Evolutionary conservation across 2,113 vertebrate genomes (phyloP).

Genomic region (Sylvietta virens): DNA sequence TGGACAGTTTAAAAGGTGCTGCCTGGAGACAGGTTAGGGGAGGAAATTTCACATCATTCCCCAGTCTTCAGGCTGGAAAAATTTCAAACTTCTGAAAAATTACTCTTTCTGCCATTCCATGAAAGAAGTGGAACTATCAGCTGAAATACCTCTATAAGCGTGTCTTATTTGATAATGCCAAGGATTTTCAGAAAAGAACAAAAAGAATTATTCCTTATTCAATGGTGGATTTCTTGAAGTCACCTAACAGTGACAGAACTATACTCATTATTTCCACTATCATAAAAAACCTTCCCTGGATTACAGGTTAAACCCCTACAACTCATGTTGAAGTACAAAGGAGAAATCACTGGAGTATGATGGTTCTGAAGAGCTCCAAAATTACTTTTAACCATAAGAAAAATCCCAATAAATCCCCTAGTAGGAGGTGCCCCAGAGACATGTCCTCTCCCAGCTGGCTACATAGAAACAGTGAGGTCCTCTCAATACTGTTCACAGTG

Average conservation of each 20-base stretch:
- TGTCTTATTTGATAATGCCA: background rate
- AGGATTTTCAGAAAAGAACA: background rate
- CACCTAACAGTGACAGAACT: background rate
- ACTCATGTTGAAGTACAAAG: background rate
- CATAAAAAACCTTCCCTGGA: background rate
- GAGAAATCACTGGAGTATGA: background rate
- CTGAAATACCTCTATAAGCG: background rate
- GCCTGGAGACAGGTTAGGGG: background rate
- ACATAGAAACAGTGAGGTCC: background rate
- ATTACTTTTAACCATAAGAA: background rate
- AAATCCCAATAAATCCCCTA: background rate
- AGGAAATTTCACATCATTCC: background rate
- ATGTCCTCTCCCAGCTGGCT: background rate
- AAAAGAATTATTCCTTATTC: background rate
- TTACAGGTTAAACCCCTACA: background rate
- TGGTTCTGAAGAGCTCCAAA: background rate
- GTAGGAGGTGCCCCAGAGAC: background rate
- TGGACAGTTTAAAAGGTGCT: background rate
- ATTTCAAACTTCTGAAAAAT: background rate
- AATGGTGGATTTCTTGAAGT: background rate
- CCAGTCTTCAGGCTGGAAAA: background rate
- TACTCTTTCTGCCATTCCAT: background rate
- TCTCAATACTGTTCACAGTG: background rate
- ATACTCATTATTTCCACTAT: background rate
- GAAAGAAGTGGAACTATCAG: background rate